These are phyloP conservation scores for Drosophila bocqueti DNA, from an alignment of 1,140 invertebrate species.

Conservation along the genomic window DNA sequence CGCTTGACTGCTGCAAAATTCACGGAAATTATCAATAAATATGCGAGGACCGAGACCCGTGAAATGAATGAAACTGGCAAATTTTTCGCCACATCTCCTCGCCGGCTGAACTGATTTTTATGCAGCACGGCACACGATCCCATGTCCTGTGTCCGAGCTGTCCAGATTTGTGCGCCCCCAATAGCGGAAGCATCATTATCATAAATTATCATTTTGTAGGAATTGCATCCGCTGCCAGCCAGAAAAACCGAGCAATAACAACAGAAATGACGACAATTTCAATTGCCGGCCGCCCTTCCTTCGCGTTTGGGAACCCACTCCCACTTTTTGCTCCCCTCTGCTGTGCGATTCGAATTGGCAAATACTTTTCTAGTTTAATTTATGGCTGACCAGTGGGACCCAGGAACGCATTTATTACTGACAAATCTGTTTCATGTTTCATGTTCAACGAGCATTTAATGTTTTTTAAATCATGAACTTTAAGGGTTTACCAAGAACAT, in stretches of 20 bases:
- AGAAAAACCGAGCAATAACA: conserved; percentile 57
- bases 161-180: conserved; percentile 44
- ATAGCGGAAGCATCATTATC: conserved; percentile 84
- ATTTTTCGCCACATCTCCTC: conserved; percentile 55
- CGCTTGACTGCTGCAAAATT: conserved; percentile 71
- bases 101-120: conserved; percentile 54
- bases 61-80: conserved; percentile 60
- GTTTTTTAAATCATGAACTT: background rate
- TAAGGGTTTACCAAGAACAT: background rate
- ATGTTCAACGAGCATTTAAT: background rate
- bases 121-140: conserved; percentile 48
- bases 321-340: background rate
- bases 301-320: conserved; percentile 2
- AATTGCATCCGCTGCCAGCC: conserved; percentile 78
- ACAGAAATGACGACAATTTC: conserved; percentile 73
- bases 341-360: conserved; percentile 25
- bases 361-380: conserved; percentile 59
- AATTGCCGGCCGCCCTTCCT: conserved; percentile 60
- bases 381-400: conserved; percentile 34
- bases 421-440: conserved; percentile 21
- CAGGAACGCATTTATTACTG: background rate
- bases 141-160: conserved; percentile 53
- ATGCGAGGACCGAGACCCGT: conserved; percentile 70
- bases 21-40: conserved; percentile 85
- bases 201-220: conserved; percentile 85